Evolutionary conservation across 1,140 invertebrate genomes (phyloP).

Genomic region (Saccostrea cuccullata): DNA sequence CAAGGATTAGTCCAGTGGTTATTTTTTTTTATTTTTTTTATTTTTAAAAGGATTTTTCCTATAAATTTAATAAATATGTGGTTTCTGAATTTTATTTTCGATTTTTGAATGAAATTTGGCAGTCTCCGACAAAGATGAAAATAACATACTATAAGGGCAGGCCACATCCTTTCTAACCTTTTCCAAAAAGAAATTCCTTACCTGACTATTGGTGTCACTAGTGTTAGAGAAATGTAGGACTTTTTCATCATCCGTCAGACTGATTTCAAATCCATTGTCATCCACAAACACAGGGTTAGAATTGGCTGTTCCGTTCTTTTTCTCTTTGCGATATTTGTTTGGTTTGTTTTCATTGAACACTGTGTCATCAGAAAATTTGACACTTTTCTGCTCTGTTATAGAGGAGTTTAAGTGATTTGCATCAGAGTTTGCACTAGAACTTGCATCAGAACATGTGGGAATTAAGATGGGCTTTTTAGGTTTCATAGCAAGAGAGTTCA

Average conservation of each 20-base stretch:
- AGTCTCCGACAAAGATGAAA: too few relatives aligned
- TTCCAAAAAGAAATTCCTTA: background rate
- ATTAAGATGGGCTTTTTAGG: constrained; percentile 52
- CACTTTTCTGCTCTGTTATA: constrained; percentile 58
- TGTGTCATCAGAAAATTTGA: constrained; percentile 65
- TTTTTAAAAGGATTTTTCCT: too few relatives aligned
- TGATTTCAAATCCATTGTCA: constrained; percentile 54
- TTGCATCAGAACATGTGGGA: constrained; percentile 6
- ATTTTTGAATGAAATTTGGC: too few relatives aligned
- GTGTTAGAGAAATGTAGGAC: constrained; percentile 36
- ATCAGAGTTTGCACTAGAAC: constrained; percentile 11
- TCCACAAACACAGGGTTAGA: constrained; percentile 58
- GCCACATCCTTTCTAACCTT: too few relatives aligned
- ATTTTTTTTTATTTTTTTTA: too few relatives aligned
- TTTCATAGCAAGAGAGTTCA: constrained; percentile 47
- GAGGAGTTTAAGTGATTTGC: background rate
- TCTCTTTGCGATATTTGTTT: constrained; percentile 62
- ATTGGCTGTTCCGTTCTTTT: constrained; percentile 55
- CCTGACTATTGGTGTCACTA: constrained; percentile 25
- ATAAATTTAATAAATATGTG: too few relatives aligned
- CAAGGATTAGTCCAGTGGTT: too few relatives aligned
- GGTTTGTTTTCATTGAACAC: constrained; percentile 64
- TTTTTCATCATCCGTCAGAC: constrained; percentile 60
- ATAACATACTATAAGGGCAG: too few relatives aligned
- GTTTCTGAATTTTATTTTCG: too few relatives aligned